A percentile compares a stretch with the other conserved stretches of the same genome.
phyloP scores from a whole-genome alignment of 2,888 invertebrate genomes.

The Malacosoma neustria region DNA sequence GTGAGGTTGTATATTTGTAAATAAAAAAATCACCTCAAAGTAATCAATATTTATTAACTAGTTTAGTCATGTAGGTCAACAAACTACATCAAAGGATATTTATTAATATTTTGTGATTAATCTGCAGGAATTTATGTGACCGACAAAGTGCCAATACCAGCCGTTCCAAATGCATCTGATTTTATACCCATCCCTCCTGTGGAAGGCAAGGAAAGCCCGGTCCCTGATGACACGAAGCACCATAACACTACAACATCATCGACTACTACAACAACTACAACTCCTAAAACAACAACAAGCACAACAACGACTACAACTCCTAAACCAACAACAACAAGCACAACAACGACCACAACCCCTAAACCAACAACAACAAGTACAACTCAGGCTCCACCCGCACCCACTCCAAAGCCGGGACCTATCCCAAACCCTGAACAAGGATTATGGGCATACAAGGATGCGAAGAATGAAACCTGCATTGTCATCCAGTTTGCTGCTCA shows the following conservation, averaged over 20 bases:
- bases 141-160: background rate
- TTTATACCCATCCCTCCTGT: background rate
- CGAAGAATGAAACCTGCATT: constrained; percentile 75
- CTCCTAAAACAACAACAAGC: constrained; percentile 19
- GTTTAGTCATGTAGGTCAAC: no score
- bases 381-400: constrained; percentile 34
- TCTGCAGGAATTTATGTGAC: no score
- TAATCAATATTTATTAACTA: no score
- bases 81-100: no score
- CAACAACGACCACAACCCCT: constrained; percentile 51
- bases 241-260: constrained; percentile 13
- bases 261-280: constrained; percentile 3
- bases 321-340: constrained; percentile 35
- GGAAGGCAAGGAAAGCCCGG: background rate
- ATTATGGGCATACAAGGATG: constrained; percentile 30
- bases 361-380: constrained; percentile 56
- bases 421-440: constrained; percentile 41
- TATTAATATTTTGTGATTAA: no score
- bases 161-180: background rate
- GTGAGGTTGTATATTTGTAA: no score
- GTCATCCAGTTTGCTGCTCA: constrained; percentile 79
- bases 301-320: constrained; percentile 23
- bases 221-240: constrained; percentile 13
- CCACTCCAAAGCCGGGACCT: constrained; percentile 30
- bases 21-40: no score